Percentiles rank a stretch among this genome's conserved stretches.
Conservation (phyloP, 2,113 vertebrate genomes). For the Geococcyx californianus region DNA sequence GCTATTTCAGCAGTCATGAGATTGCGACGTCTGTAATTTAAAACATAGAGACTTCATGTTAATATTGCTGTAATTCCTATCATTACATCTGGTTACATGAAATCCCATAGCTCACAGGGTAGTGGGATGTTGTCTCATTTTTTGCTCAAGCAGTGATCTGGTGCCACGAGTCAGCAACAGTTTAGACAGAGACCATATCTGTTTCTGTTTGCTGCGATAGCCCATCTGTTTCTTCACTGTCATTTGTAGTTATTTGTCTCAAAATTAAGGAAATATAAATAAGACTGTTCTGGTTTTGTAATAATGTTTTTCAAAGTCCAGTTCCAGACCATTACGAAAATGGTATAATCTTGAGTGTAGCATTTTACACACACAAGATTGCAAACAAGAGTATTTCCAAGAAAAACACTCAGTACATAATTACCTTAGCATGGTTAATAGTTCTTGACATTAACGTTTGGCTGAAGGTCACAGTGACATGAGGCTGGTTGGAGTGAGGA, state of each 20-base stretch:
- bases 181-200: conserved; percentile 6
- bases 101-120: background rate
- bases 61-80: background rate
- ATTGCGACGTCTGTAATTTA: background rate
- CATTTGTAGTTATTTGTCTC: conserved; percentile 25
- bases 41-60: background rate
- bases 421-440: background rate
- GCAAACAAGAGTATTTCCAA: background rate
- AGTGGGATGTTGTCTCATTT: background rate
- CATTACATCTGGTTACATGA: background rate
- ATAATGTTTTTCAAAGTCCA: background rate
- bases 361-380: background rate
- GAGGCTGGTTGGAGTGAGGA: background rate
- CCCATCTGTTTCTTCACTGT: conserved; percentile 44
- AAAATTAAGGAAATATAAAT: background rate
- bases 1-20: background rate
- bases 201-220: conserved; percentile 3
- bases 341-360: background rate
- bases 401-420: background rate
- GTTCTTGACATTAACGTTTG: background rate
- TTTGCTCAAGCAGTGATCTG: background rate
- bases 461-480: background rate
- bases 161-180: background rate
- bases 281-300: background rate
- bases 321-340: background rate